These are phyloP conservation scores for Apocrypta bakeri DNA, from an alignment of 1,140 invertebrate genomes.

Conservation along the genomic window DNA sequence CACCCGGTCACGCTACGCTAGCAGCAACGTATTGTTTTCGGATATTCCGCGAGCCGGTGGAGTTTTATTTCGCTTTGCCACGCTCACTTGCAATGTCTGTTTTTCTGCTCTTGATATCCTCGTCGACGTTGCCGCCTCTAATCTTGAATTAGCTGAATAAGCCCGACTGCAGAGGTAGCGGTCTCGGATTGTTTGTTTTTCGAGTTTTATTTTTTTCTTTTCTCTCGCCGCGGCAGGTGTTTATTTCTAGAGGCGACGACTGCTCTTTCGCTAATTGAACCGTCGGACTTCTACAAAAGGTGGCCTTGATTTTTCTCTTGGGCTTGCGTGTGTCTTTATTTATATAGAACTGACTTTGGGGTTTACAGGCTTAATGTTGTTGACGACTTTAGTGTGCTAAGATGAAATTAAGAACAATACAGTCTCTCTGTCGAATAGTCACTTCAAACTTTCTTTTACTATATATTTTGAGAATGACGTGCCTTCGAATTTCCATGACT, in stretches of 20 bases:
- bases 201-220: neutral
- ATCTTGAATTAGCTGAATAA: slow-evolving; percentile 26
- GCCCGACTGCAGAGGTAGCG: neutral
- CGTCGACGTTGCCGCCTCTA: neutral
- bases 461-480: too few species aligned
- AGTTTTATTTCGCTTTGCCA: neutral
- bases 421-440: too few species aligned
- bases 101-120: neutral
- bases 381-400: too few species aligned
- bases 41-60: neutral
- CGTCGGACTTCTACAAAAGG: neutral
- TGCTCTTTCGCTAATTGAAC: slow-evolving; percentile 25
- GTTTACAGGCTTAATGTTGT: too few species aligned
- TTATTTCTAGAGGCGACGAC: neutral
- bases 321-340: neutral
- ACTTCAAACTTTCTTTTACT: too few species aligned
- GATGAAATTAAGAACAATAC: too few species aligned
- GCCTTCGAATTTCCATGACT: too few species aligned
- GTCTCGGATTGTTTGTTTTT: neutral
- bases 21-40: slow-evolving; percentile 26
- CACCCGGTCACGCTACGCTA: neutral
- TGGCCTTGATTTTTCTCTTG: neutral
- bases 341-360: too few species aligned
- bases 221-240: neutral
- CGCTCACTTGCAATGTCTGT: neutral